Conservation (phyloP, 1,140 invertebrate genomes). For the Macrosteles quadrilineatus region DNA sequence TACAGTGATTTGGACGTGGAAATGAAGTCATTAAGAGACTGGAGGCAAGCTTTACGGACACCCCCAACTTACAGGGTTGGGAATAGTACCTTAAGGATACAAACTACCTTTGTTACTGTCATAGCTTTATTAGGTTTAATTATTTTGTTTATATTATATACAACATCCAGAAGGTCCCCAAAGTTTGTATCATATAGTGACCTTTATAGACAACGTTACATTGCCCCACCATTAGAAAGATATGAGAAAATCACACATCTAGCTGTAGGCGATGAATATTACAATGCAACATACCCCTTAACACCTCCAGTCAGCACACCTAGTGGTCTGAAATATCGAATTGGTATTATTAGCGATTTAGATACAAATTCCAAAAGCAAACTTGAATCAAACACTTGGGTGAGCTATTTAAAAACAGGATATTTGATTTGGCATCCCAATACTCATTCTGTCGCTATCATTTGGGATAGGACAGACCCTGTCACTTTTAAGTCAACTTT, state of each 20-base stretch:
- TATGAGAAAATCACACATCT: slow-evolving; percentile 25
- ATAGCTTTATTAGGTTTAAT: slow-evolving; percentile 61
- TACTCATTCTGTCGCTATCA: slow-evolving; percentile 61
- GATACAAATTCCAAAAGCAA: slow-evolving; percentile 80
- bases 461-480: slow-evolving; percentile 66
- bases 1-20: too few species aligned
- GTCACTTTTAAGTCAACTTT: slow-evolving; percentile 67
- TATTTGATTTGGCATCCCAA: slow-evolving; percentile 63
- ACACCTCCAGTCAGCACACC: slow-evolving; percentile 64
- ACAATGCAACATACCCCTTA: slow-evolving; percentile 86
- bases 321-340: slow-evolving; percentile 68
- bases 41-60: slow-evolving; percentile 78
- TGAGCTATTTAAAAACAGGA: slow-evolving; percentile 58
- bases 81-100: slow-evolving; percentile 77
- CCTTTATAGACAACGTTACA: slow-evolving; percentile 13
- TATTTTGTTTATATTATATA: slow-evolving; percentile 64
- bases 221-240: slow-evolving; percentile 34
- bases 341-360: slow-evolving; percentile 90
- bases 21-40: slow-evolving; percentile 64
- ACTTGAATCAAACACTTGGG: slow-evolving; percentile 58
- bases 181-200: slow-evolving; percentile 27
- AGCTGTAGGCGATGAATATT: slow-evolving; percentile 47
- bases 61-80: slow-evolving; percentile 84
- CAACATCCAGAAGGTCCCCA: slow-evolving; percentile 28
- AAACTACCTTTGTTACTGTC: slow-evolving; percentile 71